phyloP scores from a whole-genome alignment of 2,888 invertebrate species.

The Rambutsinella grinnellia region DNA sequence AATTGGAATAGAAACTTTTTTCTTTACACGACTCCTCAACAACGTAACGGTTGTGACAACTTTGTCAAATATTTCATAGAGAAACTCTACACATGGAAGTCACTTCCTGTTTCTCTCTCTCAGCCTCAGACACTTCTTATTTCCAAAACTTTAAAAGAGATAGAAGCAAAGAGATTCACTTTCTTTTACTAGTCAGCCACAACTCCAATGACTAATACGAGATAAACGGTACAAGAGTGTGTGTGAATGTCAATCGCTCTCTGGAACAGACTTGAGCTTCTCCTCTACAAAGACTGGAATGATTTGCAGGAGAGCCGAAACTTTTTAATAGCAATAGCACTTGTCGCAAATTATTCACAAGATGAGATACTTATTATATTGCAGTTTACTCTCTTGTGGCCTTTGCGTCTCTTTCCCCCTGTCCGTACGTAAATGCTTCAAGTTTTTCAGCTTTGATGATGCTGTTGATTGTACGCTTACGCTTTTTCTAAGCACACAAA shows the following conservation, averaged over 20 bases:
- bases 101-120: conserved; percentile 1
- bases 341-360: conserved; percentile 22
- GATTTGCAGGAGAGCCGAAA: conserved; percentile 44
- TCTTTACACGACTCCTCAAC: no score
- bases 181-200: background rate
- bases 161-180: background rate
- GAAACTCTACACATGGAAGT: conserved; percentile 13
- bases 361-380: background rate
- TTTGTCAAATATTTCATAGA: background rate
- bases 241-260: conserved; percentile 1
- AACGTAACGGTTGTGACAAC: no score
- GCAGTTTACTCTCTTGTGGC: background rate
- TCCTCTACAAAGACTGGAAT: conserved; percentile 42
- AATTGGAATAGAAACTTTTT: no score
- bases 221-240: background rate
- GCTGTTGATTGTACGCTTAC: no score
- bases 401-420: background rate
- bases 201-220: conserved; percentile 13
- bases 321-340: conserved; percentile 47
- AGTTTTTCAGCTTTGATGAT: no score
- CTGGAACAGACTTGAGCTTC: conserved; percentile 9
- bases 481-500: no score
- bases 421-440: no score
- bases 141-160: no score
- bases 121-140: background rate